Conservation (phyloP, 2,113 vertebrate genomes). For the Ciconia boyciana region DNA sequence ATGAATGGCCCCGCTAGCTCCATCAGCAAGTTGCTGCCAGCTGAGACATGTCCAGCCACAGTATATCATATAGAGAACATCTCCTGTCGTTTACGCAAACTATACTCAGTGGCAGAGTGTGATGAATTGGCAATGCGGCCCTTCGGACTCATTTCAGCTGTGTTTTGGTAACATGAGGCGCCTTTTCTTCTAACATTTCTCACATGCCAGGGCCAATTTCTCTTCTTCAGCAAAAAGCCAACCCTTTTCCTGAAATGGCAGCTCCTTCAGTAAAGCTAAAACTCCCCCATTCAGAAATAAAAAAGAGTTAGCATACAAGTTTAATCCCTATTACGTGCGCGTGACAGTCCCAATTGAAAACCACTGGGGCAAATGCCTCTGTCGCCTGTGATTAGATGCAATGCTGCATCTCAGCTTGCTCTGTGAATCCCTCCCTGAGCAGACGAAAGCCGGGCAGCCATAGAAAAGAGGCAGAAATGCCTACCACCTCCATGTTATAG, state of each 20-base stretch:
- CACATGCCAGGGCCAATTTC: background rate
- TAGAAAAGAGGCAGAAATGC: background rate
- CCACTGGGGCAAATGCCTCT: background rate
- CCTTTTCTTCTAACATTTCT: background rate
- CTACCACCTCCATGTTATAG: background rate
- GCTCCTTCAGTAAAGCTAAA: background rate
- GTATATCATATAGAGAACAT: background rate
- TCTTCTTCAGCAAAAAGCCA: slow-evolving; percentile 8
- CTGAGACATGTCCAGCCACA: background rate
- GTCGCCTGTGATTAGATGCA: background rate
- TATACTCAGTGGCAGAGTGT: background rate
- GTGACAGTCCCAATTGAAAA: background rate
- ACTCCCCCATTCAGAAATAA: background rate
- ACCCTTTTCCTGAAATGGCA: background rate
- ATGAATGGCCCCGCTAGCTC: background rate
- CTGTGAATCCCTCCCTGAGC: background rate
- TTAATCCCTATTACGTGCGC: background rate
- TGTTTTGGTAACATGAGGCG: background rate
- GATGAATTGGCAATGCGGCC: background rate
- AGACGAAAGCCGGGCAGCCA: background rate
- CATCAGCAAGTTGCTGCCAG: background rate
- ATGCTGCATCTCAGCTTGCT: background rate
- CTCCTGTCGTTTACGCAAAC: background rate
- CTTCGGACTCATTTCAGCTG: background rate
- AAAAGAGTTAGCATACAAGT: background rate